Evolutionary conservation across 2,797 vertebrate species (phyloP), one percentile per base, ranked within the genome.

Genomic region (Meriones psammophilus): DNA sequence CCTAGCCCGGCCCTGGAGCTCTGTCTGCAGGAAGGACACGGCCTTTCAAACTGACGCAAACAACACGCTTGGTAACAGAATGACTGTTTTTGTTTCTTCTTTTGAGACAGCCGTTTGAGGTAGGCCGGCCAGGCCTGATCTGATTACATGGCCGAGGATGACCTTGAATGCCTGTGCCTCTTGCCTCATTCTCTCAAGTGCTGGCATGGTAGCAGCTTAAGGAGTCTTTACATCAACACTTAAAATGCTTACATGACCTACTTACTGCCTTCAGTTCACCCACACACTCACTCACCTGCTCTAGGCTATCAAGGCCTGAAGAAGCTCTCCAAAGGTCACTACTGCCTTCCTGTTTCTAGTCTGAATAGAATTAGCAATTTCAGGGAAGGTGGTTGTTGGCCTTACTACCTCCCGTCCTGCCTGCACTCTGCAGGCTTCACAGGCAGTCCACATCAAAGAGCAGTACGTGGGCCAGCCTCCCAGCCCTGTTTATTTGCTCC

Each of bases 391-490:
- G 92, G 26, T 0, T 69, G 12, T 2, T 54, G 62, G 74, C 46
- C 50, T 89, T 74, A 79, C 18, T 30, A 50, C 5, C 56, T 7
- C 5, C 26, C 9, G 22, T 3, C 5, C 2, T 50, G 26, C 81
- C 80, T 7, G 73, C 12, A 60, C 73, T 87, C 50, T 68, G 42
- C 2, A 64, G 54, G 78, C 83, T 50, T 84, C 36, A 60, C 85
- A 92, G 50, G 69, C 5, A 30, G 83, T 26, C 36, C 73, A 60
- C 26, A 50, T 12, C 39, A 46, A 69, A 81, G 58, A 17, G 24
- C 50, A 71, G 12, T 33, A 98, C 99, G 99, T 99, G 96, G 2
- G 89, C 15, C n/a, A 46, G 30, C 15, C 88, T 78, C 66, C 64
- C 28, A 58, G 3, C 33, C 56, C 18, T 36, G 33, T 14, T 69